Base-by-base conservation (phyloP, 1,140 invertebrate species). In the Drosophila repletoides region DNA sequence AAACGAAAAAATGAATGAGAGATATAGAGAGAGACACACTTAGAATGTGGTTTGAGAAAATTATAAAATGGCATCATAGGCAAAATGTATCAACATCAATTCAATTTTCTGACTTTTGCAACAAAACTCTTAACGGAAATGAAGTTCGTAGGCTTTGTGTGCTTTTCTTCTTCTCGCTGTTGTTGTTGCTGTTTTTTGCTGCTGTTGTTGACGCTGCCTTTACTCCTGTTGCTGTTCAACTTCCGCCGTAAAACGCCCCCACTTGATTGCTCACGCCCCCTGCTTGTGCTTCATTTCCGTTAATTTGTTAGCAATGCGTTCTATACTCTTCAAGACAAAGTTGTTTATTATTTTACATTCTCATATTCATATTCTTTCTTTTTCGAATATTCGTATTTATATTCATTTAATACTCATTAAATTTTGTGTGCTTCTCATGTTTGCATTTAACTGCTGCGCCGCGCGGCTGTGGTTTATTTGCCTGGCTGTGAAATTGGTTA, bases 301-400 rank as follows among this genome's bases (percentile, higher is more conserved):
- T 89, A 89, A 89, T 88, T 89, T 89, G 88, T 89, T 89, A 76
- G 64, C 88, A 81, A 76, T 75, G 88, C 88, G 88, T 89, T 89
- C 88, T 71, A 89, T 89, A 89, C 88, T 89, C 88, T 89, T 89
- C 88, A 89, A 89, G 88, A 89, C 88, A 89, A 89, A 89, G 88
- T 77, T 89, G 87, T 89, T 88, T 87, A 67, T 81, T 72, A 86
- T 87, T 81, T 81, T 74, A 77, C 80, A 88, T 88, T 88, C 86
- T 88, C 86, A 88, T 88, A 88, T 89, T 88, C 86, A 88, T 70
- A 51, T 28, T 52, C n/a, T n/a, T 69, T 58, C 40, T 22, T 72
- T 53, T 71, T 64, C 26, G n/a, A n/a, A 9, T 53, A 53, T 52
- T 59, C 10, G 19, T 56, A 45, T 52, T 59, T 10, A 26, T 60